phyloP scores from a whole-genome alignment of 2,113 vertebrate species.

The Megaptera novaeangliae region DNA sequence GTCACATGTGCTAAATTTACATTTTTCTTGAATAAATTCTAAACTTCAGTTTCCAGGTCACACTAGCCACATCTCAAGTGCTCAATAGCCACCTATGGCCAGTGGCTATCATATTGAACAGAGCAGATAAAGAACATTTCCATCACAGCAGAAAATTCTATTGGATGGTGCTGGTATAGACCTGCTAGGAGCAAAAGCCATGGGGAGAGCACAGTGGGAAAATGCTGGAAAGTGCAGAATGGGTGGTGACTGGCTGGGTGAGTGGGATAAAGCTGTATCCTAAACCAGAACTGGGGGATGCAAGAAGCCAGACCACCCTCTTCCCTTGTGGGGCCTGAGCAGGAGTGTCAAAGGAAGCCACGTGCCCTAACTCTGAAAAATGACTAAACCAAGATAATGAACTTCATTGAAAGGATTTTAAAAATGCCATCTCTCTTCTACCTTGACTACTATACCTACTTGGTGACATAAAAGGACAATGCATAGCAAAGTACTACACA shows the following conservation, averaged over 20 bases:
- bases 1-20: not conserved
- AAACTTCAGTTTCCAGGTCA: not conserved
- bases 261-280: rapidly evolving
- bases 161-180: rapidly evolving
- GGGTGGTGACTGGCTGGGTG: rapidly evolving
- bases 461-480: not conserved
- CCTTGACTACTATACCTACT: not conserved
- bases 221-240: rapidly evolving
- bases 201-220: not conserved
- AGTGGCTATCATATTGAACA: rapidly evolving
- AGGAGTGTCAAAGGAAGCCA: not conserved
- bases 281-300: rapidly evolving
- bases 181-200: rapidly evolving
- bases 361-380: not conserved
- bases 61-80: not conserved
- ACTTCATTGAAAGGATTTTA: not conserved
- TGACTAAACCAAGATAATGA: not conserved
- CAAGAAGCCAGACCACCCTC: not conserved
- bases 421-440: not conserved
- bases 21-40: not conserved
- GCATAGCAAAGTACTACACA: not conserved
- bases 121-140: not conserved
- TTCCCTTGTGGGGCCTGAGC: not conserved
- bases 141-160: not conserved
- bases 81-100: rapidly evolving